Percentiles rank a stretch among this genome's conserved stretches.
Conservation (phyloP, 2,888 invertebrate species). For the Bruchidius siliquastri region DNA sequence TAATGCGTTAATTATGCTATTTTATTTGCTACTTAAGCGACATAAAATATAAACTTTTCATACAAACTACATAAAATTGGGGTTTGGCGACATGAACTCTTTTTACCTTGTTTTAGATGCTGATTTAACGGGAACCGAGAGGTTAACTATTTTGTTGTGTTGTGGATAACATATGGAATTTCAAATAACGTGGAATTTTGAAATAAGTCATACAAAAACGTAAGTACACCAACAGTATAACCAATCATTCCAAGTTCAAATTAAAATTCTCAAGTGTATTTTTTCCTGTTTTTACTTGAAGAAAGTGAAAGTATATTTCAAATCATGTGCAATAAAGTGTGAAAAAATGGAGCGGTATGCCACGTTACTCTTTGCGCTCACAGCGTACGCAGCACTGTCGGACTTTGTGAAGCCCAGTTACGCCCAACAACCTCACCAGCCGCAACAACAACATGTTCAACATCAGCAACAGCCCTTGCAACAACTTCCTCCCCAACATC, state of each 20-base stretch:
- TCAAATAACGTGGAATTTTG: neutral
- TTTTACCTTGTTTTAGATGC: no score
- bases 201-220: neutral
- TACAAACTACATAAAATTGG: no score
- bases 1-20: no score
- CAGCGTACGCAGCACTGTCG: conserved; percentile 18
- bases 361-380: conserved; percentile 28
- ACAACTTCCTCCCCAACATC: no score
- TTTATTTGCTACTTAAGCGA: no score
- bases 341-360: conserved; percentile 29
- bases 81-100: no score
- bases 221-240: no score
- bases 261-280: neutral
- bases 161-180: neutral
- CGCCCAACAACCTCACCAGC: neutral
- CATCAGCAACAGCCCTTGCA: no score
- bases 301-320: neutral
- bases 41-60: no score
- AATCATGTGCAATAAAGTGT: neutral
- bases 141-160: neutral
- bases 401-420: neutral
- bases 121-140: no score
- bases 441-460: no score
- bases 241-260: neutral
- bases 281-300: neutral